phyloP scores from a whole-genome alignment of 2,797 vertebrate genomes.

The Protonibea diacanthus region DNA sequence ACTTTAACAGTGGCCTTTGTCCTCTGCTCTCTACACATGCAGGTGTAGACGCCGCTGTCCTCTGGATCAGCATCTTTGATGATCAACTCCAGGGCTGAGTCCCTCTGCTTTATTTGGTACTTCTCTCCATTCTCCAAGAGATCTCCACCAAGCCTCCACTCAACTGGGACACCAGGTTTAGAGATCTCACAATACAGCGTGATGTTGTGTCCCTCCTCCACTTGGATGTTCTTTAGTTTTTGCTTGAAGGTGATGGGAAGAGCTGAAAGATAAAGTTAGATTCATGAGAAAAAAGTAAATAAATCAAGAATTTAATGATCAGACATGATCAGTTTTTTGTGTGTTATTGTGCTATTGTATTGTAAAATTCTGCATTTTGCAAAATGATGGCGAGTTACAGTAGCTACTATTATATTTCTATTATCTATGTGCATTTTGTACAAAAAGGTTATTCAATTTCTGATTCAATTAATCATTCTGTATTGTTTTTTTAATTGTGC shows the following conservation, averaged over 20 bases:
- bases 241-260: slow-evolving; percentile 86
- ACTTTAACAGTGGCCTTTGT: slow-evolving; percentile 90
- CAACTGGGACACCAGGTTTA: slow-evolving; percentile 79
- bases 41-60: slow-evolving; percentile 92
- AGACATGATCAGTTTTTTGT: background rate
- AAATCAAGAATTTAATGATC: background rate
- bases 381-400: background rate
- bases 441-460: background rate
- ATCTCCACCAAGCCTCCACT: slow-evolving; percentile 91
- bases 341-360: background rate
- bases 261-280: slow-evolving; percentile 68
- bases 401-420: background rate
- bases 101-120: slow-evolving; percentile 87
- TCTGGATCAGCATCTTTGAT: slow-evolving; percentile 85
- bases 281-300: background rate
- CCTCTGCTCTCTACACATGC: slow-evolving; percentile 88
- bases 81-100: slow-evolving; percentile 83
- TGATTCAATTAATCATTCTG: background rate
- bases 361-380: background rate
- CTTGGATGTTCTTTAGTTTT: slow-evolving; percentile 86
- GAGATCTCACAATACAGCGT: slow-evolving; percentile 87
- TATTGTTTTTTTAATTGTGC: background rate
- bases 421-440: background rate
- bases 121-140: slow-evolving; percentile 86
- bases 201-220: slow-evolving; percentile 81